Evolutionary conservation across 2,113 vertebrate genomes (phyloP).

Genomic region (Chloroceryle aenea): DNA sequence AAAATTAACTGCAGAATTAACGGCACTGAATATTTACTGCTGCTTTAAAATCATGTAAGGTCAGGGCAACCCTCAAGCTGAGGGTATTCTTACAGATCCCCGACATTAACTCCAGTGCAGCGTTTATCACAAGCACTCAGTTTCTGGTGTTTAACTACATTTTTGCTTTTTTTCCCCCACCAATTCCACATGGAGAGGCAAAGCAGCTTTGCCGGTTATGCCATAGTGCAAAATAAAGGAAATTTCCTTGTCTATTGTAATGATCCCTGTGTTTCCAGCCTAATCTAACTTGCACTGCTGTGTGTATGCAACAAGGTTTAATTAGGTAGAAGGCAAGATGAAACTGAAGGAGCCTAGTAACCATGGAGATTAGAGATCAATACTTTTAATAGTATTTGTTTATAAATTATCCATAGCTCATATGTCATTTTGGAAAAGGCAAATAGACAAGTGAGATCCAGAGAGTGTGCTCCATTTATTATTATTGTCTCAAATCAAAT

Average conservation of each 20-base stretch:
- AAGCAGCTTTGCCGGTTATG: background rate
- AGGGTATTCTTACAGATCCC: background rate
- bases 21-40: background rate
- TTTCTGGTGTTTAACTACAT: background rate
- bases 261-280: background rate
- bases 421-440: background rate
- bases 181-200: accelerated
- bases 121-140: background rate
- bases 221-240: background rate
- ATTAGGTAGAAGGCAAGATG: background rate
- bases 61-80: background rate
- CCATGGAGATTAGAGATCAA: constrained; percentile 45
- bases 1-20: background rate
- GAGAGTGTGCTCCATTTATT: background rate
- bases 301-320: background rate
- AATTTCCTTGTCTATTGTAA: background rate
- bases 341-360: constrained; percentile 7
- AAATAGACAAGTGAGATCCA: background rate
- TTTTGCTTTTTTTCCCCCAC: background rate
- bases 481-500: background rate
- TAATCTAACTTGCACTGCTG: background rate
- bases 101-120: background rate
- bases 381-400: constrained; percentile 25
- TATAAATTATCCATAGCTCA: constrained; percentile 25
- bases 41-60: background rate